Base-by-base conservation (phyloP, 2,113 vertebrate genomes). In the Steatornis caripensis region DNA sequence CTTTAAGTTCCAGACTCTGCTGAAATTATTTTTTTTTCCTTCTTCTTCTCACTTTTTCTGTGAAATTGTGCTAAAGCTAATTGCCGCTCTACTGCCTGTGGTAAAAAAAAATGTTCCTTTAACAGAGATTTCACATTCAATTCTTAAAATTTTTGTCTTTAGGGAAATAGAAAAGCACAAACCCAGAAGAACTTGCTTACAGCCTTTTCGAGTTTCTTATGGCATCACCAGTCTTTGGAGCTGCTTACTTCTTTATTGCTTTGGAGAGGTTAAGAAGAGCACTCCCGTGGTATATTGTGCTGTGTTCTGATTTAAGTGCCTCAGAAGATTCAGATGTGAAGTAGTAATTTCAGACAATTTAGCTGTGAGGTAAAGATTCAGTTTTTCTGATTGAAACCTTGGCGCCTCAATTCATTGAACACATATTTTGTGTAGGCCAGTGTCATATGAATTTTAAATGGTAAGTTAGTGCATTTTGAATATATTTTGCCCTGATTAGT, bases 161-260 rank as follows among this genome's bases (percentile, higher is more conserved):
- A 43, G 20, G 48, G 36, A 76, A 51, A 55, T 4, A 85, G 26
- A 75, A 39, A 81, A 75, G 30, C 26, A 13, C 26, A 82, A 84
- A 18, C 14, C 10, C 26, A n/a, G 58, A 70, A 84, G 17, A 86
- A 53, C 32, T 65, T 0, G 0, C 60, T 34, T 57, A 5, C 4
- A 61, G 8, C 9, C 18, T 41, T 58, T 84, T 49, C 54, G 30
- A 68, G 34, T 76, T 92, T 92, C 51, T 71, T 60, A 19, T 13
- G 27, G 24, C 1, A 1, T 78, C 22, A 46, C 4, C 34, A 55
- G 21, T 68, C 24, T 70, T 91, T 71, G 49, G 74, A 89, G 60
- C 24, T 58, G 11, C 14, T 83, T 74, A 27, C 16, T 48, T 29
- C 26, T 87, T 86, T 81, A 11, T 55, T 80, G 32, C 24, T 88